phyloP scores from a whole-genome alignment of 2,113 vertebrate species.

The Plectropomus leopardus region DNA sequence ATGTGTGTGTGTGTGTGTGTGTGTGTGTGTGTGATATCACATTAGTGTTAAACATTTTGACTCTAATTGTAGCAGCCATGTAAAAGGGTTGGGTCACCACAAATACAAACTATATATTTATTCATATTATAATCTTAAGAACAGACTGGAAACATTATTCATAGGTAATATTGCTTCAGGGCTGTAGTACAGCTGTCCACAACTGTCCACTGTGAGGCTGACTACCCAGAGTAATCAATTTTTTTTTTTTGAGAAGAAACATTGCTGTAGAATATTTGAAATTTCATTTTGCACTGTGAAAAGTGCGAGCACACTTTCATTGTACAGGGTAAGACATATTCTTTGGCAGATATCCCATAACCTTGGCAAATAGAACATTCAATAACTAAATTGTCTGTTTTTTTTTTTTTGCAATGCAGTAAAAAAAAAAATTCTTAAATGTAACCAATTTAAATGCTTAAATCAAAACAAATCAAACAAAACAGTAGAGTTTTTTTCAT shows the following conservation, averaged over 20 bases:
- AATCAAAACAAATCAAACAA: not conserved
- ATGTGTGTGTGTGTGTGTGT: too few species aligned
- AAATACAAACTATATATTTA: not conserved
- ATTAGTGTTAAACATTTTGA: not conserved
- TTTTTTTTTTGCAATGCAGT: not conserved
- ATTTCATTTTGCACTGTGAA: not conserved
- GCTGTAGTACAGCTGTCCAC: not conserved
- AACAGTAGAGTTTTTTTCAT: not conserved
- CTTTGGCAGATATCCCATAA: not conserved
- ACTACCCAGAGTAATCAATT: not conserved
- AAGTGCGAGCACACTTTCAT: not conserved
- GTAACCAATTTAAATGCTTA: not conserved
- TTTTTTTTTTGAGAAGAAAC: not conserved
- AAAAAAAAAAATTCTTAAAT: not conserved
- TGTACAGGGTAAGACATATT: not conserved
- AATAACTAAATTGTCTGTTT: not conserved
- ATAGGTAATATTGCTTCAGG: too few species aligned
- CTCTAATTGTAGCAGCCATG: not conserved
- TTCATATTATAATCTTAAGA: not conserved
- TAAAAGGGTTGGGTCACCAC: not conserved
- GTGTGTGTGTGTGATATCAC: conserved; percentile 15
- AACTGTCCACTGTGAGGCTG: not conserved
- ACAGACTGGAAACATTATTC: not conserved
- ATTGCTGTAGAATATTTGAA: not conserved
- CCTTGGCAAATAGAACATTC: not conserved